A percentile compares a stretch with the other conserved stretches of the same genome.
phyloP scores from a whole-genome alignment of 2,797 vertebrate genomes.

The Heliangelus exortis region DNA sequence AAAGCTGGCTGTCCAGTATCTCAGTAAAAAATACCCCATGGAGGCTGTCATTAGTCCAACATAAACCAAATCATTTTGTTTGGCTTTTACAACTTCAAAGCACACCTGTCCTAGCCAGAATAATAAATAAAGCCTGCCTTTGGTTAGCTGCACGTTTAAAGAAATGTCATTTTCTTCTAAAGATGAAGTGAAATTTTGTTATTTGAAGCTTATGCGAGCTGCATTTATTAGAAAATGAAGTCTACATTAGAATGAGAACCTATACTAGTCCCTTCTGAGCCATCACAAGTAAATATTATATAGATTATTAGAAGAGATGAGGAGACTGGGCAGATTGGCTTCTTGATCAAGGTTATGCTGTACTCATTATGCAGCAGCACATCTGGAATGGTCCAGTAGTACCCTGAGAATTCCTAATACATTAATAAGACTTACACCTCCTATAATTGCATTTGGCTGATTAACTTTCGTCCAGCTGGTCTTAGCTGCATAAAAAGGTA shows the following conservation, averaged over 20 bases:
- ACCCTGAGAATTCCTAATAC: slow-evolving; percentile 77
- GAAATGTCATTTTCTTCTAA: background rate
- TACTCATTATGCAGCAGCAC: slow-evolving; percentile 73
- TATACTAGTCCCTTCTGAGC: slow-evolving; percentile 58
- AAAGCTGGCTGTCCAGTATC: background rate
- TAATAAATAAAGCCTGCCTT: background rate
- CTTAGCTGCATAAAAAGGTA: slow-evolving; percentile 76
- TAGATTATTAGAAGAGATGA: slow-evolving; percentile 54
- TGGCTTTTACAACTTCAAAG: background rate
- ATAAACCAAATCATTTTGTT: background rate
- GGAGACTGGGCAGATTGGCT: background rate
- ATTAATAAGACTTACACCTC: slow-evolving; percentile 75
- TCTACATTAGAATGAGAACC: slow-evolving; percentile 50
- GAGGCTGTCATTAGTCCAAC: background rate
- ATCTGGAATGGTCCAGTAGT: slow-evolving; percentile 73
- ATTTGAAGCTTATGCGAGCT: slow-evolving; percentile 21
- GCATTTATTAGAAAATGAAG: slow-evolving; percentile 58
- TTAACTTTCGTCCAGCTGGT: slow-evolving; percentile 82
- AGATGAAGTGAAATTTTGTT: slow-evolving; percentile 15
- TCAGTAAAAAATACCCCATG: background rate
- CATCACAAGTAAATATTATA: slow-evolving; percentile 54
- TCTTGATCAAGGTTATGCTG: slow-evolving; percentile 73
- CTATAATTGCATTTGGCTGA: slow-evolving; percentile 78
- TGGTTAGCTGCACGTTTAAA: background rate
- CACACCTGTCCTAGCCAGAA: background rate